Evolutionary conservation across 1,140 invertebrate species (phyloP).

Genomic region (Muscidifurax raptorellus): DNA sequence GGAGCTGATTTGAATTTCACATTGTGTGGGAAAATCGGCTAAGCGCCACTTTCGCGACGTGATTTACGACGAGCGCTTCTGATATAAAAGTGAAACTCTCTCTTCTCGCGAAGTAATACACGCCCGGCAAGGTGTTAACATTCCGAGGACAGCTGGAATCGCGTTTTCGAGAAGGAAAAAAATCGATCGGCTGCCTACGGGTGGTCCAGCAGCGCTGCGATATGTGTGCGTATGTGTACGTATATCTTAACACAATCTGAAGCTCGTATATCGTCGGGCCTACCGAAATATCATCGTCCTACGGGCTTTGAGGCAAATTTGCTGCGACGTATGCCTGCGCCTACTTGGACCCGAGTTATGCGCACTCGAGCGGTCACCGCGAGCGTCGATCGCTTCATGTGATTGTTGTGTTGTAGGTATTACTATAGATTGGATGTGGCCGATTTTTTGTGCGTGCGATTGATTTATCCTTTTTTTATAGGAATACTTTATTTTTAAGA

Average conservation of each 20-base stretch:
- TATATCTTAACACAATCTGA: conserved; percentile 31
- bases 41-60: too few relatives aligned
- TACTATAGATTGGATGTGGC: too few relatives aligned
- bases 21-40: too few relatives aligned
- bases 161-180: not conserved
- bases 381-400: too few relatives aligned
- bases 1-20: too few relatives aligned
- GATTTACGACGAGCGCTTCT: too few relatives aligned
- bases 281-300: conserved; percentile 10
- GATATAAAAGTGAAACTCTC: not conserved
- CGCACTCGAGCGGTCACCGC: too few relatives aligned
- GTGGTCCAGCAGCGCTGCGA: not conserved
- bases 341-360: not conserved
- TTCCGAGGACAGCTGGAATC: conserved; percentile 58
- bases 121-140: conserved; percentile 59
- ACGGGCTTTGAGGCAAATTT: not conserved
- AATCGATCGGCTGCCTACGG: not conserved
- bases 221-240: not conserved
- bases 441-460: too few relatives aligned
- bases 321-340: not conserved
- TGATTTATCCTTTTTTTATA: too few relatives aligned
- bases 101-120: not conserved
- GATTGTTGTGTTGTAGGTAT: too few relatives aligned
- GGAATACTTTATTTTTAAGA: too few relatives aligned
- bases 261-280: conserved; percentile 17